Conservation (phyloP, 2,797 vertebrate genomes). For the Percopsis omiscomaycus region DNA sequence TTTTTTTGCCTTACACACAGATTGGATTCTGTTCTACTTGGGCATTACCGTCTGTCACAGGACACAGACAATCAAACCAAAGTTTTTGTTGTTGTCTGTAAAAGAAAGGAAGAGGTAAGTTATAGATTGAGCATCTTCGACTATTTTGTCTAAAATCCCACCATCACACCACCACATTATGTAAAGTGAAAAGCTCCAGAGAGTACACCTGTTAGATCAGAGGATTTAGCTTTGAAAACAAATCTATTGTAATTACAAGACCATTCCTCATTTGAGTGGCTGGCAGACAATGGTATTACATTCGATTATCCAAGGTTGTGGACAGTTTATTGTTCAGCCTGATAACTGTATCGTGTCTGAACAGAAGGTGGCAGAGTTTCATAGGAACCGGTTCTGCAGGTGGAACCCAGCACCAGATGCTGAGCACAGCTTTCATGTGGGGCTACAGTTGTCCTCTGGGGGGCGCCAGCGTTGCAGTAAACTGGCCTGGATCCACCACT, state of each 20-base stretch:
- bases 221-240: too few species aligned
- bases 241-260: too few species aligned
- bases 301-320: too few species aligned
- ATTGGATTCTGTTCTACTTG: constrained; percentile 89
- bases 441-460: constrained; percentile 89
- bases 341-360: constrained; percentile 35
- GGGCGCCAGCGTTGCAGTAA: constrained; percentile 92
- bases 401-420: constrained; percentile 86
- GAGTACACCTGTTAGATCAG: too few species aligned
- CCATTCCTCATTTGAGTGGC: too few species aligned
- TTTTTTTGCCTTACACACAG: constrained; percentile 65
- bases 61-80: constrained; percentile 99
- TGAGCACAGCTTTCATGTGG: constrained; percentile 93
- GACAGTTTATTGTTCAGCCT: not conserved
- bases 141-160: not conserved
- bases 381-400: constrained; percentile 81
- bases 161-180: not conserved
- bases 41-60: constrained; percentile 96
- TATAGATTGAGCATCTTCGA: not conserved
- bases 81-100: constrained; percentile 97
- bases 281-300: too few species aligned
- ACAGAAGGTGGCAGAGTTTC: constrained; percentile 85
- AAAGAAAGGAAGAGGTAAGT: constrained; percentile 94
- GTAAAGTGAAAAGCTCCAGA: too few species aligned
- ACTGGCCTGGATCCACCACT: constrained; percentile 96